Percentiles rank a stretch among this genome's conserved stretches.
phyloP scores from a whole-genome alignment of 2,888 invertebrate species.

The Cataglyphis rosenhaueri region DNA sequence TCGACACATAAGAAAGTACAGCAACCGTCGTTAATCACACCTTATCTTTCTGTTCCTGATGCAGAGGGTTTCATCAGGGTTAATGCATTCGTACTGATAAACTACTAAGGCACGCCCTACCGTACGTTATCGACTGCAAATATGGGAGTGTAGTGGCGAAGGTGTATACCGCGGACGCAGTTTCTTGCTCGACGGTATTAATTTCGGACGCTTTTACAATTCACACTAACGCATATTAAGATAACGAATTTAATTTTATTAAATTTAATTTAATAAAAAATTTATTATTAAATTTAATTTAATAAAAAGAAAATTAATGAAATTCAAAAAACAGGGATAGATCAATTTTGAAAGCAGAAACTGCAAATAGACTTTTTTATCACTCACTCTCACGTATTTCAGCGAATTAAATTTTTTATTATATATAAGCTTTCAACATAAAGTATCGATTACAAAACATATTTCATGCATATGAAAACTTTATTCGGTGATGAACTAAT shows the following conservation, averaged over 20 bases:
- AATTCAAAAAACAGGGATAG: neutral
- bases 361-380: neutral
- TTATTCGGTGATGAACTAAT: neutral
- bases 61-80: conserved; percentile 59
- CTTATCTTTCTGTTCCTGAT: conserved; percentile 47
- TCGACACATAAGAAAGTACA: conserved; percentile 44
- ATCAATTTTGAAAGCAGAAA: conserved; percentile 2
- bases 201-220: conserved; percentile 47
- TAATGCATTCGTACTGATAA: conserved; percentile 63
- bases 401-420: neutral
- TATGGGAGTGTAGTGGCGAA: conserved; percentile 30
- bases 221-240: neutral
- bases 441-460: neutral
- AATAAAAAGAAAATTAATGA: neutral
- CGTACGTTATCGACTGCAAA: conserved; percentile 57
- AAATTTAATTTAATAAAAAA: neutral
- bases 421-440: conserved; percentile 7
- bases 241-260: neutral
- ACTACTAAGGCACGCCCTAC: conserved; percentile 54
- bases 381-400: neutral
- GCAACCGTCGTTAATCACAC: conserved; percentile 48
- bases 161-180: conserved; percentile 38
- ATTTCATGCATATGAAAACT: neutral
- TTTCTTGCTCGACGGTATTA: neutral
- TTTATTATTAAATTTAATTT: neutral